Evolutionary conservation across 2,797 vertebrate species (phyloP), one percentile per base, ranked within the genome.

Genomic region (Danio jaintianensis): DNA sequence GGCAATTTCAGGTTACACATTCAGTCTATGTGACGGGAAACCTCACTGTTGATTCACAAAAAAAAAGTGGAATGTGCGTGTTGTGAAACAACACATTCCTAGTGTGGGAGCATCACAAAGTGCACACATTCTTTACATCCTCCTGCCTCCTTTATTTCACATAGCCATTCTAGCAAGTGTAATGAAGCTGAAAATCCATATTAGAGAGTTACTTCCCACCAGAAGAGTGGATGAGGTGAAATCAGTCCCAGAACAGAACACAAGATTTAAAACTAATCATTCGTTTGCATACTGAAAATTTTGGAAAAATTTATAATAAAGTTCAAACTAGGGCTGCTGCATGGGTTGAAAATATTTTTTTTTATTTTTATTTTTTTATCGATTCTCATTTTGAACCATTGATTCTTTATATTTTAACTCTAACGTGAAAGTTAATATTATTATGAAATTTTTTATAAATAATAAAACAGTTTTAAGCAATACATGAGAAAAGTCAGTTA

Each of bases 1-100:
- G 55, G n/a, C 52, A 79, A 80, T 84, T 90, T 77, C 68, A 84
- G 68, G 75, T 88, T 79, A 86, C 82, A 56, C 79, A 75, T 71
- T 5, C 7, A 56, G 67, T 50, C 48, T 42, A 58, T 69, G 78
- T 67, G 38, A 67, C 52, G 3, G 56, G 7, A 38, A n/a, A 68
- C 58, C 66, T 56, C 67, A 40, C 38, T 48, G 13, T 53, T 58
- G 29, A 36, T 68, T 79, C 48, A 40, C 69, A 29, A 29, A 29
- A n/a, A 29, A 29, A 29, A 76, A 48, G 53, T 79, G 83, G 59
- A 83, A 80, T 84, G 79, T 2, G 7, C 75, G 66, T 62, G 50
- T 59, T 76, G 70, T 68, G 68, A 78, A 83, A 83, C 18, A 29
- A 7, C 61, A 73, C 82, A 85, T 83, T 83, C 76, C 79, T 75